Evolutionary conservation across 2,113 vertebrate genomes (phyloP), one percentile per base, ranked within the genome.

Genomic region (Promerops cafer): DNA sequence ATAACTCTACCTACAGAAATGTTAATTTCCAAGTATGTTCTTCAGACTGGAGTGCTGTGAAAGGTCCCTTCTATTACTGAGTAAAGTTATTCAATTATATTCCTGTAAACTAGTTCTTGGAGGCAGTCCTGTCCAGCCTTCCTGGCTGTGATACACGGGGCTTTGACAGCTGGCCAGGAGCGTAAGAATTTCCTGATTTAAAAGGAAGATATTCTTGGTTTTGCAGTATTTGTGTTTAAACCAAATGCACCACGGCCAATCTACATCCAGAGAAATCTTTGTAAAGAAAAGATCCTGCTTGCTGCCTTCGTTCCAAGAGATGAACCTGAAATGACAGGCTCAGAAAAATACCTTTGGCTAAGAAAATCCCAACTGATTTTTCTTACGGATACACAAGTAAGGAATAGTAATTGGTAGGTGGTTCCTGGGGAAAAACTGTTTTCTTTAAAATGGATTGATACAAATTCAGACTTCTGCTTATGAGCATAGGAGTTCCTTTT

Each of bases 201-300:
- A 91, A 64, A 30, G 54, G 16, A 81, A 59, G 6, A 33, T 21
- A 2, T 83, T 79, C 63, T 90, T 97, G 52, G 54, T 96, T 97
- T 91, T 96, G 47, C 97, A 99, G 99, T 99, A 97, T 99, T 99
- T 96, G 98, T 99, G 75, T 99, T 99, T 94, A 99, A 98, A 90
- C 99, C 99, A 91, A 98, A 95, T 27, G 98, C 99, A 95, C 98
- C 99, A 15, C 97, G 97, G 60, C 99, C 99, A 3, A 26, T 99
- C 87, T 99, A 98, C 93, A 98, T 99, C 97, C 98, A 98, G 20
- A 99, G 98, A 93, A 98, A 98, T 33, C 93, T 99, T 94, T 99
- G 98, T 88, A 97, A 96, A 15, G 98, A 98, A 68, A 97, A 84
- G 82, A 98, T 99, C 70, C 97, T 94, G 20, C 98, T 97, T 20